Conservation (phyloP, 2,113 vertebrate species). For the Myodes glareolus region DNA sequence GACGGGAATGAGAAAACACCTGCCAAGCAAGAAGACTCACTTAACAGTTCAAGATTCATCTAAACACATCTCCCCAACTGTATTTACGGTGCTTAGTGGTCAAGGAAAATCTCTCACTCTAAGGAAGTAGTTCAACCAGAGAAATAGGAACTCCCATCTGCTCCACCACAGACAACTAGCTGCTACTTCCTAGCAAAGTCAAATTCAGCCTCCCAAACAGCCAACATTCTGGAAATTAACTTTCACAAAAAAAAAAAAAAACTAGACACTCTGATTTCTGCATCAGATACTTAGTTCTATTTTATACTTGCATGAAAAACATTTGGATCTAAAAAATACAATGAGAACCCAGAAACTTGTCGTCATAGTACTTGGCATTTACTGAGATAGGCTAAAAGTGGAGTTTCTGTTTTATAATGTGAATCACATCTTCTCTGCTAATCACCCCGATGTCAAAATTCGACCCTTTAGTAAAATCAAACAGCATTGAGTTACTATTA, state of each 20-base stretch:
- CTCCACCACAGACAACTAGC: slow-evolving; percentile 11
- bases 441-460: not conserved
- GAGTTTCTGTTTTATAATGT: not conserved
- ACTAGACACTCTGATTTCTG: slow-evolving; percentile 40
- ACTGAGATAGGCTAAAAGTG: not conserved
- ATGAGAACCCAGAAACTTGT: not conserved
- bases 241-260: not conserved
- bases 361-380: not conserved
- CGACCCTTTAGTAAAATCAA: slow-evolving; percentile 36
- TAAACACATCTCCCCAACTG: slow-evolving; percentile 25
- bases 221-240: slow-evolving; percentile 40
- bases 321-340: not conserved
- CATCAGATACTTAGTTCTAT: not conserved
- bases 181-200: slow-evolving; percentile 22
- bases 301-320: not conserved
- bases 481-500: not conserved
- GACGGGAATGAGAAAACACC: slow-evolving; percentile 27
- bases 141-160: slow-evolving; percentile 24
- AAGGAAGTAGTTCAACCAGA: slow-evolving; percentile 43
- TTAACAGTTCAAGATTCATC: slow-evolving; percentile 34
- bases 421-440: not conserved
- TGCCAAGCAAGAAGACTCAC: slow-evolving; percentile 24
- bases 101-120: slow-evolving; percentile 34
- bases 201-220: slow-evolving; percentile 37
- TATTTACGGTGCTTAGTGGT: slow-evolving; percentile 55